Base-by-base conservation (phyloP, 2,888 invertebrate genomes). In the Stenchaetothrips biformis region DNA sequence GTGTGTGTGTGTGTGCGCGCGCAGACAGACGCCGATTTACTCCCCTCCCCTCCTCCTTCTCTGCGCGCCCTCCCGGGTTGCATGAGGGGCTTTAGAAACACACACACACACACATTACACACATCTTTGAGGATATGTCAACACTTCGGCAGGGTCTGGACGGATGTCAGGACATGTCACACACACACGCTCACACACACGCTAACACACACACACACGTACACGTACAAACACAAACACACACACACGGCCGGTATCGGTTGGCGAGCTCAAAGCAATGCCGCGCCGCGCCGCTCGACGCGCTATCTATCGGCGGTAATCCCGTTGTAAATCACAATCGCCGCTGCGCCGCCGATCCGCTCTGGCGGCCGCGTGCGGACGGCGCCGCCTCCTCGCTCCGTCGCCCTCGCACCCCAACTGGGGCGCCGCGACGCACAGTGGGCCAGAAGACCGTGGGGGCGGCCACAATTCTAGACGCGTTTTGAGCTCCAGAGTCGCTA, bases 241-340 rank as follows among this genome's bases (percentile, higher is more conserved):
- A 74, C 67, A 25, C 67, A 25, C 67, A 25, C 4, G 67, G 25
- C 11, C 67, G 25, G 21, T 21, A 25, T 25, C 67, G 67, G 67
- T 21, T 25, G 6, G 59, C 59, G 59, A 9, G 59, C 16, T 74
- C 67, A 74, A 74, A 74, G 67, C 67, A 74, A 21, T 25, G 67
- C 67, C 67, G 13, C 53, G 53, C 4, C 18, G 53, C 53, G 67
- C 67, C 21, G 37, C 37, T n/a, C 67, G 67, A 67, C 67, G 67
- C 67, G 67, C 67, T 74, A 74, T 74, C 67, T 37, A 37, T 37
- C 37, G 37, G 67, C 67, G 67, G 67, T 74, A 74, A 74, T 74
- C 67, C 67, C 21, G 67, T 25, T 74, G 67, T 74, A 74, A 74
- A 74, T 74, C 67, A 74, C 67, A 74, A 74, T 74, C 67, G 67